Evolutionary conservation across 64 coral and sea anemone species (phyloP).

Genomic region (Platygyra sinensis): DNA sequence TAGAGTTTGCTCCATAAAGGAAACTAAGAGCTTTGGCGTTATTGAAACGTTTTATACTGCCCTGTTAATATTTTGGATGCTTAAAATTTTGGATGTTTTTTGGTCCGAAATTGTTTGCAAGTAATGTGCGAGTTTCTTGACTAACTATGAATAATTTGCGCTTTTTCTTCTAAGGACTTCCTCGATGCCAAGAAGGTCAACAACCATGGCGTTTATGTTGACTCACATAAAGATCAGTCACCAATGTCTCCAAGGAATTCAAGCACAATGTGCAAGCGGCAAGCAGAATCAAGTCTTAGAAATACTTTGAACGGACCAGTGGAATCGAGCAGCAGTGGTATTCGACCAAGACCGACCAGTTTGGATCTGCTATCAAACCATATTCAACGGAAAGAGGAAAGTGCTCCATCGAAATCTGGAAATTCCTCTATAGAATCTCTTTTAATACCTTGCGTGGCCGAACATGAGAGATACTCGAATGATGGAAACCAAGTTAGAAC

Average conservation of each 20-base stretch:
- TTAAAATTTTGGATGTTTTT: too few relatives aligned
- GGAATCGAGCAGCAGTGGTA: background rate
- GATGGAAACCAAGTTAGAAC: background rate
- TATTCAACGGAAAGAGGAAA: background rate
- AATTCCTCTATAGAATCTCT: background rate
- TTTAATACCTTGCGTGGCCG: background rate
- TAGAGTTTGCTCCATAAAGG: too few relatives aligned
- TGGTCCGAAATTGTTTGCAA: too few relatives aligned
- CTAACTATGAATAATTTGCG: background rate
- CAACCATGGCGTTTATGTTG: background rate
- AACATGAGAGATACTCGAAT: background rate
- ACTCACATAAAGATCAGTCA: background rate
- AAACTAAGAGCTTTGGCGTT: too few relatives aligned
- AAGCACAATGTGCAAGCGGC: background rate
- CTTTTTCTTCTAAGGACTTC: background rate
- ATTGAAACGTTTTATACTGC: too few relatives aligned
- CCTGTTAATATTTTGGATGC: too few relatives aligned
- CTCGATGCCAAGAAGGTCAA: background rate
- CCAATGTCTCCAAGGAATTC: background rate
- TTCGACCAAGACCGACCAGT: conserved; percentile 2
- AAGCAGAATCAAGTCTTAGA: background rate
- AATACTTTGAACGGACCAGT: background rate
- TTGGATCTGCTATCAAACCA: conserved; percentile 9
- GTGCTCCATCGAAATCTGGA: background rate
- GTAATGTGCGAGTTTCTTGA: background rate